Evolutionary conservation across 2,797 vertebrate genomes (phyloP), one percentile per base, ranked within the genome.

Genomic region (Borostomias antarcticus): DNA sequence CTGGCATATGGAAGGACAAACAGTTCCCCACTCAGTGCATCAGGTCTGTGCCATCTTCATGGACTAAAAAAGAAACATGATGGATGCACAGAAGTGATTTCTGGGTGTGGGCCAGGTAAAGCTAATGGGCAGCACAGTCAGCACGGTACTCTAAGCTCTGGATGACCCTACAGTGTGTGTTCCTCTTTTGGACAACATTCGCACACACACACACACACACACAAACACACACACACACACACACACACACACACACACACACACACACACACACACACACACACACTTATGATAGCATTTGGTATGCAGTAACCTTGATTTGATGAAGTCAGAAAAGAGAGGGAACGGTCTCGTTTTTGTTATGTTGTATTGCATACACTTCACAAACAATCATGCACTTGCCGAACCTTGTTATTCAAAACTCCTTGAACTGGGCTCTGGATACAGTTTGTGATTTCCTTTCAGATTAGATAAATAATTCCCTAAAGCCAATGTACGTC

Each of bases 1-100:
- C 88, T 86, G 93, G 91, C 96, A 98, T 98, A 98, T 97, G 96
- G 95, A 92, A 91, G 90, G 92, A 96, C 94, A 95, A 94, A 92
- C 90, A 88, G 89, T 92, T 93, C 91, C 93, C 91, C 91, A 91
- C 92, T 93, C 91, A 85, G 87, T 91, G 92, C 94, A 94, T 95
- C 95, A 94, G 95, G 94, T 95, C 92, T 89, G 91, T 94, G 95
- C 93, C 95, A 95, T 94, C 91, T 93, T 92, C 76, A 89, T 85
- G 66, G 75, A 87, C 82, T 73, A 86, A 85, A 80, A 95, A 92
- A 95, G 91, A 86, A 89, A 95, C 93, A 92, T 94, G 91, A 86
- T 82, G 87, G 92, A 89, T 94, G 91, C 91, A 85, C 81, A 84
- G 89, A 79, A 56, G 76, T 82, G 92, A 78, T 86, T 89, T 82